phyloP scores from a whole-genome alignment of 2,797 vertebrate species.

The Microtus agrestis region DNA sequence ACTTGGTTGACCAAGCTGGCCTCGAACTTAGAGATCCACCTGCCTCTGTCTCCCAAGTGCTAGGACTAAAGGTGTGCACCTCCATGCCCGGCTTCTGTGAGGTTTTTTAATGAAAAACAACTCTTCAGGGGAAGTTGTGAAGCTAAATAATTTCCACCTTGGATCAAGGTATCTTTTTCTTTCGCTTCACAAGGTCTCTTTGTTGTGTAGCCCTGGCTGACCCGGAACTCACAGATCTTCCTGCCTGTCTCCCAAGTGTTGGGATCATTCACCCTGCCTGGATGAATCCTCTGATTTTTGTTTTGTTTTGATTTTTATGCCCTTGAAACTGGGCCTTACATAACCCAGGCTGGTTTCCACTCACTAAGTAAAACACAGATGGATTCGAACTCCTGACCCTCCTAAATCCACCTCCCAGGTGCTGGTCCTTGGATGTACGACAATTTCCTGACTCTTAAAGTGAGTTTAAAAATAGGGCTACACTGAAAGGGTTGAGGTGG shows the following conservation, averaged over 20 bases:
- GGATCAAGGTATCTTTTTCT: background rate
- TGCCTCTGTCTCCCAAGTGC: background rate
- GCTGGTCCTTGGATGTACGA: background rate
- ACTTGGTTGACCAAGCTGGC: background rate
- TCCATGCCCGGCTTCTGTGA: background rate
- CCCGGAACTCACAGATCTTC: background rate
- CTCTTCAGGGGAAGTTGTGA: background rate
- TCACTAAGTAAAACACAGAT: background rate
- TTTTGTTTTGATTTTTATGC: background rate
- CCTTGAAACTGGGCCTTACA: background rate
- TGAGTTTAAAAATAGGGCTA: background rate
- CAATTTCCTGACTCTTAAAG: background rate
- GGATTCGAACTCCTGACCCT: background rate
- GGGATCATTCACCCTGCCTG: background rate
- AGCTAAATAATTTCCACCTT: background rate
- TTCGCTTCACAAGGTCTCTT: background rate
- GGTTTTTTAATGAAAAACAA: constrained; percentile 3
- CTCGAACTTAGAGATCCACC: background rate
- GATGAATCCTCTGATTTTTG: background rate
- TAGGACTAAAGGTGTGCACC: background rate
- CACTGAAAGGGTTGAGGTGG: background rate
- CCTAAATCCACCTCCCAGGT: background rate
- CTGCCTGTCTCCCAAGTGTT: background rate
- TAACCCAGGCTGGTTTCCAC: background rate
- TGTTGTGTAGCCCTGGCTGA: background rate